A percentile compares a stretch with the other conserved stretches of the same genome.
phyloP scores from a whole-genome alignment of 1,140 invertebrate species.

The Temnothorax nylanderi region DNA sequence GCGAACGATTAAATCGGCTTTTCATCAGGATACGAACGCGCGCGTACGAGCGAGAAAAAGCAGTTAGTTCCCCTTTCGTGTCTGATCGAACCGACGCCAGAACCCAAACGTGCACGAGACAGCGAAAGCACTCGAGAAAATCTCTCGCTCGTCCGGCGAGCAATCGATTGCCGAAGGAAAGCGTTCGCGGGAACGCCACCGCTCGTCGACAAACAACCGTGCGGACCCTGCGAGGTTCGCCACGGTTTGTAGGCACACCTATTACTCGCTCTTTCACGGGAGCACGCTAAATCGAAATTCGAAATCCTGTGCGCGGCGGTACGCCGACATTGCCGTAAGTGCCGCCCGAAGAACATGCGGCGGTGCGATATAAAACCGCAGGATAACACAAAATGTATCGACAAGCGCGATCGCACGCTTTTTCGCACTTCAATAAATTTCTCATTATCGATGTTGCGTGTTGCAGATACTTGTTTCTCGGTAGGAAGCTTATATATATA shows the following conservation, averaged over 20 bases:
- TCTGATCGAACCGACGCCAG: constrained; percentile 60
- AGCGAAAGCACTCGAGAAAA: constrained; percentile 75
- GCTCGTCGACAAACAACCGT: constrained; percentile 68
- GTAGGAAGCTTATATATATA: neutral
- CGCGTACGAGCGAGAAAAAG: constrained; percentile 63
- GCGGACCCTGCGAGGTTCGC: constrained; percentile 42
- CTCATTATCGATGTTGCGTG: constrained; percentile 37
- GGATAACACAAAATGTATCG: constrained; percentile 50
- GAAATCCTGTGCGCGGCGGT: constrained; percentile 38
- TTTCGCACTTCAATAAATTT: constrained; percentile 49
- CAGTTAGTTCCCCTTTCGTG: constrained; percentile 67
- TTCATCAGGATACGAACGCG: constrained; percentile 61
- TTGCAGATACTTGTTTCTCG: neutral
- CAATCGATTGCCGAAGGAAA: constrained; percentile 73
- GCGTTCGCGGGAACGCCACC: constrained; percentile 53
- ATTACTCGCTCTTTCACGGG: constrained; percentile 49
- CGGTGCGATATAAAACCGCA: constrained; percentile 26
- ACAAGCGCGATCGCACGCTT: constrained; percentile 36
- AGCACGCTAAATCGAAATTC: constrained; percentile 70
- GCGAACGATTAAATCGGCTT: constrained; percentile 65
- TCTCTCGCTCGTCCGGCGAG: constrained; percentile 63
- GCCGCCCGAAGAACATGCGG: constrained; percentile 14
- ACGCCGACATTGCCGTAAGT: constrained; percentile 22
- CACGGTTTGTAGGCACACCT: constrained; percentile 16
- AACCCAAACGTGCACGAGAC: constrained; percentile 68